Evolutionary conservation across 2,888 invertebrate genomes (phyloP).

Genomic region (Galeopsomyia nigrocyanea): DNA sequence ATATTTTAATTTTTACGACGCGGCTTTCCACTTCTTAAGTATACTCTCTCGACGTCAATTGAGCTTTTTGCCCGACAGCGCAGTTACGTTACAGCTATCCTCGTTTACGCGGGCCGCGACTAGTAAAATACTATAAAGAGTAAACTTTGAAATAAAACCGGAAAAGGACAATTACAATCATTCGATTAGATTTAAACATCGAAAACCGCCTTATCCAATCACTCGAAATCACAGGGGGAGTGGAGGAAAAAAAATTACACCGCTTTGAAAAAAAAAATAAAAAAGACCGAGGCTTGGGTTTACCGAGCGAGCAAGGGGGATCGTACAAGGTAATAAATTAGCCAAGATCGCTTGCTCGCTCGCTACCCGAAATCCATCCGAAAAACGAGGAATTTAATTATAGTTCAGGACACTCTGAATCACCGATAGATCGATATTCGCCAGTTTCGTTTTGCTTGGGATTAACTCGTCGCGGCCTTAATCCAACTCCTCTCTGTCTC

Average conservation of each 20-base stretch:
- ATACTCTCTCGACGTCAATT: no score
- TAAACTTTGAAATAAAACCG: background rate
- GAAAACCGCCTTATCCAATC: slow-evolving; percentile 22
- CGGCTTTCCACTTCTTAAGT: no score
- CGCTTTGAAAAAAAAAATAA: background rate
- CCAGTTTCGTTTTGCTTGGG: slow-evolving; percentile 16
- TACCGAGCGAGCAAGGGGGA: slow-evolving; percentile 11
- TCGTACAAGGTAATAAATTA: slow-evolving; percentile 43
- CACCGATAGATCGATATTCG: slow-evolving; percentile 45
- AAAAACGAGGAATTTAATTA: slow-evolving; percentile 50
- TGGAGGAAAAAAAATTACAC: slow-evolving; percentile 24
- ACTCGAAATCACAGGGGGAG: background rate
- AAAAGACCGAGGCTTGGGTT: slow-evolving; percentile 26
- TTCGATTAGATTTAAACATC: slow-evolving; percentile 38
- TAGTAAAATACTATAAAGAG: no score
- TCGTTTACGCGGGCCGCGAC: no score
- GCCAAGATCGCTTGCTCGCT: background rate
- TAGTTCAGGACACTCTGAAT: slow-evolving; percentile 44
- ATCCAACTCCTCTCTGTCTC: slow-evolving; percentile 20
- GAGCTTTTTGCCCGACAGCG: no score
- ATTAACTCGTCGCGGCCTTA: slow-evolving; percentile 45
- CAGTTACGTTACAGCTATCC: no score
- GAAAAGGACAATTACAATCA: slow-evolving; percentile 37
- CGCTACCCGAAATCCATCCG: slow-evolving; percentile 42
- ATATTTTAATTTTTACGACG: no score